Conservation (phyloP, 2,797 vertebrate genomes). For the Gymnoscopelus microlampas region DNA sequence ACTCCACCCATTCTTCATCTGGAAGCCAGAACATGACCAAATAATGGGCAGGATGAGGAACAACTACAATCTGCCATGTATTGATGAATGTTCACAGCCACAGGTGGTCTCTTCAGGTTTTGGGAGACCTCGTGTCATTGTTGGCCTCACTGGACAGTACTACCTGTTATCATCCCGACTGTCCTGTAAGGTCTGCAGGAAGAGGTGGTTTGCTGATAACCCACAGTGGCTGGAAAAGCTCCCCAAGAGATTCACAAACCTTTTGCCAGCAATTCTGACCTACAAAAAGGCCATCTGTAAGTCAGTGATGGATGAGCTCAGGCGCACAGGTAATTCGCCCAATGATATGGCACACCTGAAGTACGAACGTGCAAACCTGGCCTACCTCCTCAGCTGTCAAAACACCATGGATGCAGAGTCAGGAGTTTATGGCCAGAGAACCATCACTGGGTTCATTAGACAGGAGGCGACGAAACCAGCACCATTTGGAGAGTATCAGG, state of each 20-base stretch:
- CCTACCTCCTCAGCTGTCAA: constrained; percentile 24
- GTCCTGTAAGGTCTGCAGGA: constrained; percentile 3
- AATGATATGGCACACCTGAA: constrained; percentile 26
- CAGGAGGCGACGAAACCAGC: neutral
- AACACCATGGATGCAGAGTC: constrained; percentile 27
- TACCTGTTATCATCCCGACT: constrained; percentile 16
- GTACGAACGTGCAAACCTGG: constrained; percentile 33
- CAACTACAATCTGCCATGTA: constrained; percentile 29
- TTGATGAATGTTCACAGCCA: constrained; percentile 1
- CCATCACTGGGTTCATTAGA: constrained; percentile 15
- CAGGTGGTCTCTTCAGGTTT: constrained; percentile 28
- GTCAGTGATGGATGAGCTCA: constrained; percentile 39
- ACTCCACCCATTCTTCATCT: constrained; percentile 42
- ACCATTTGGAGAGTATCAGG: constrained; percentile 25
- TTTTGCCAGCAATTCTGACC: constrained; percentile 22
- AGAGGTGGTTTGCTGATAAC: constrained; percentile 21
- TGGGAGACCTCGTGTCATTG: constrained; percentile 28
- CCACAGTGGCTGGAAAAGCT: constrained; percentile 26
- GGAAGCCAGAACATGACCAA: constrained; percentile 31
- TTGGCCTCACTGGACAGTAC: constrained; percentile 31
- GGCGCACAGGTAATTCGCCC: constrained; percentile 28
- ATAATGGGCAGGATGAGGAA: constrained; percentile 31
- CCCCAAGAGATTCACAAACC: neutral
- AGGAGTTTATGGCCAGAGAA: constrained; percentile 28
- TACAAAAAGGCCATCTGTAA: constrained; percentile 47